Base-by-base conservation (phyloP, 2,113 vertebrate genomes). In the Murina feae region DNA sequence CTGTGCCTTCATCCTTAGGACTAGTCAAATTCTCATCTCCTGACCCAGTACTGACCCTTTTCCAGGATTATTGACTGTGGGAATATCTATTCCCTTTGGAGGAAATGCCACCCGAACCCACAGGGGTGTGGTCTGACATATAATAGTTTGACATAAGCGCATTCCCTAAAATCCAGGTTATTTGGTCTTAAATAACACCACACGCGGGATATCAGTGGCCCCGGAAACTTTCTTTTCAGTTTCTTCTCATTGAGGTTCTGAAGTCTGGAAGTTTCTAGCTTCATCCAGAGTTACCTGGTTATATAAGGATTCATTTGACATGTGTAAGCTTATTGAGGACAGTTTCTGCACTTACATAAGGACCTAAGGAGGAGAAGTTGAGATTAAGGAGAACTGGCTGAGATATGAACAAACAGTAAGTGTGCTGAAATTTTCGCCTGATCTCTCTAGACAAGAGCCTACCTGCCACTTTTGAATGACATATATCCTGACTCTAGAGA, bases 131-230 rank as follows among this genome's bases (percentile, higher is more conserved):
- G 63, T 89, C 65, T 95, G 78, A 91, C 84, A 55, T 88, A 47
- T 10, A 89, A 71, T 86, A 55, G 6, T 89, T 94, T 86, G 83
- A 81, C 84, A 94, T 68, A 75, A 89, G n/a, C 8, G 6, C 89
- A 83, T 90, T 96, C 68, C 80, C 63, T 60, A 11, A 94, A 83
- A 74, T 90, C 49, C 60, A 82, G 81, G 53, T 90, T 90, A 82
- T 96, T 92, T 89, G 74, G 90, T 80, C 69, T 96, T 96, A 96
- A 97, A 80, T 92, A 90, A 80, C 78, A 71, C 55, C 86, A 92
- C 74, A 89, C 78, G 82, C 66, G 49, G 42, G 32, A 44, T 14
- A 89, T 13, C 55, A 72, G 65, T 6, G 53, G 37, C 32, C 69
- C 79, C 65, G 72, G 91, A 25, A 94, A 79, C 63, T 71, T 96